Percentiles rank a stretch among this genome's conserved stretches.
Evolutionary conservation across 2,113 vertebrate species (phyloP).

Genomic region (Brevimyrus niger): DNA sequence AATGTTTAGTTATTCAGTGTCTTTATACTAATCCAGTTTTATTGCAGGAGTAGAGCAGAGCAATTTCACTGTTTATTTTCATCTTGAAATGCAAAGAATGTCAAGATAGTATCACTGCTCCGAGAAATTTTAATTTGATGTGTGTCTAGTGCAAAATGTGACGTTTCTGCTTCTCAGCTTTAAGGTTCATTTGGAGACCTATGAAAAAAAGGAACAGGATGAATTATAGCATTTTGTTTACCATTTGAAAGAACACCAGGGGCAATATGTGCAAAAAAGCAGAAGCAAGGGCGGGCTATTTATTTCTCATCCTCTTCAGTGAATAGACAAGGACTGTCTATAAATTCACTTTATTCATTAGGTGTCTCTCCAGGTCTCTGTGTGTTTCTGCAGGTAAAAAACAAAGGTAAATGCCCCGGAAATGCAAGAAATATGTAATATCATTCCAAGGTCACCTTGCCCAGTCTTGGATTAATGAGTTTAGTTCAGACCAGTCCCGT

Average conservation of each 20-base stretch:
- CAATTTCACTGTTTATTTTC: neutral
- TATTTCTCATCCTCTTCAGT: neutral
- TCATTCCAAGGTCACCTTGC: constrained; percentile 30
- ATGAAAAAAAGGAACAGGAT: neutral
- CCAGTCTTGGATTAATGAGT: constrained; percentile 15
- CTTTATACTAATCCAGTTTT: neutral
- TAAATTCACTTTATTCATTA: neutral
- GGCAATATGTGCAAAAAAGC: neutral
- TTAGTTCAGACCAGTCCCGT: neutral
- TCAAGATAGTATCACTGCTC: neutral
- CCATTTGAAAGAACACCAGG: neutral
- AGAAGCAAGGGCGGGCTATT: neutral
- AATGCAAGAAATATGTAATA: neutral
- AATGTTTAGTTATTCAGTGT: neutral
- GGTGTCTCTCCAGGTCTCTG: neutral
- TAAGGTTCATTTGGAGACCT: neutral
- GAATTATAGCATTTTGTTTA: neutral
- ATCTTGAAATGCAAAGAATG: neutral
- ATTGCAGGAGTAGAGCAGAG: neutral
- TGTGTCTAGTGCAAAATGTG: neutral
- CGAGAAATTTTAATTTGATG: neutral
- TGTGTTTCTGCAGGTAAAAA: neutral
- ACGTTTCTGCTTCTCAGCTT: neutral
- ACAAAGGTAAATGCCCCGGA: neutral
- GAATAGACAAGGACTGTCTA: neutral